Evolutionary conservation across 2,113 vertebrate species (phyloP), one percentile per base, ranked within the genome.

Genomic region (Pagrus major): DNA sequence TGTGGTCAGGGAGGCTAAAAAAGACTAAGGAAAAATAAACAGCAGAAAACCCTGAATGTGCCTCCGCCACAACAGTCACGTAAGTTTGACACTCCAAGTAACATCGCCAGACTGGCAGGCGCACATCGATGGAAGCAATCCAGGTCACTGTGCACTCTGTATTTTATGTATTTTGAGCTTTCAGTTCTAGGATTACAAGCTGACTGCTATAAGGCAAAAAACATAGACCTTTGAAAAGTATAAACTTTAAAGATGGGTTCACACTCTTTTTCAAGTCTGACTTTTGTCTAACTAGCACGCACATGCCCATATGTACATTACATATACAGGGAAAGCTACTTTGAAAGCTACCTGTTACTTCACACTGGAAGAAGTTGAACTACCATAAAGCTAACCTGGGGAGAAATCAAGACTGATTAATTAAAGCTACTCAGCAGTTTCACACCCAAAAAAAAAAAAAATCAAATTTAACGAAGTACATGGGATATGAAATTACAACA

Each of bases 1-100:
- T 85, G 84, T 92, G 55, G 59, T 68, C 68, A 78, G 46, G 33
- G 54, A 80, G 67, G 66, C 42, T 67, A 74, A 74, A 90, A 89
- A 90, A 86, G 77, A 83, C 35, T n/a, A 77, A 89, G 81, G n/a
- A 16, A 87, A 88, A 92, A 89, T 71, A 91, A 92, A 91, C 84
- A 92, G 20, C 44, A 84, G 60, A 90, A 88, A 87, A 84, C 85
- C 61, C 76, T 88, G 83, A 90, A 89, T 88, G 78, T 60, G 52
- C 33, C 61, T 69, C 61, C 74, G 80, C 88, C 87, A 81, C 78
- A 89, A 73, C 76, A 86, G 88, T 86, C 91, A 93, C 64, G 60
- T 90, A 89, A 85, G 60, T 73, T 72, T 78, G 6, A 69, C 59
- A 60, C 51, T 66, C 31, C 70, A 63, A 46, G 71, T 83, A 77